These are phyloP conservation scores for Sinopyrophorus schimmeli DNA, from an alignment of 2,888 invertebrate genomes.

Conservation along the genomic window DNA sequence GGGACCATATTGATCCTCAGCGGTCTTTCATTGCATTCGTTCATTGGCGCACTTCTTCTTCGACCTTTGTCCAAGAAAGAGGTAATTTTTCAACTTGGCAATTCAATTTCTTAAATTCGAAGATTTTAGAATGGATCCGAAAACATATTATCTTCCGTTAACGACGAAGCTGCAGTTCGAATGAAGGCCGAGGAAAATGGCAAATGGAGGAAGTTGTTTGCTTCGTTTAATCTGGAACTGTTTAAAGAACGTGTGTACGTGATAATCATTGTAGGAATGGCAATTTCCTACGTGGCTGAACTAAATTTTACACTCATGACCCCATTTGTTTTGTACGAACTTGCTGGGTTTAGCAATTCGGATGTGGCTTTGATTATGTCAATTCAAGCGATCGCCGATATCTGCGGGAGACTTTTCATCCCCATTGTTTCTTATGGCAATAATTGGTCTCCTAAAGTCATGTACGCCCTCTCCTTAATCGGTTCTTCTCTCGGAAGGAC, in stretches of 20 bases:
- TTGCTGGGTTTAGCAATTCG: slow-evolving; percentile 46
- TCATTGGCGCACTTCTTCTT: slow-evolving; percentile 56
- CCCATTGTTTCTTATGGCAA: slow-evolving; percentile 49
- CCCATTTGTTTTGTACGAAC: slow-evolving; percentile 54
- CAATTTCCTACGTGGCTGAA: slow-evolving; percentile 57
- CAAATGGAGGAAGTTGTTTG: slow-evolving; percentile 39
- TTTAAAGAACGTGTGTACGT: slow-evolving; percentile 47
- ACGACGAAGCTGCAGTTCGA: slow-evolving; percentile 44
- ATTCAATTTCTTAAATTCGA: background rate
- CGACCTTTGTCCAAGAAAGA: slow-evolving; percentile 48
- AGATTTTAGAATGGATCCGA: slow-evolving; percentile 29
- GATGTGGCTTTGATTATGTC: slow-evolving; percentile 52
- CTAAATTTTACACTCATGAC: slow-evolving; percentile 56
- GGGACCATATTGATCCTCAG: slow-evolving; percentile 58
- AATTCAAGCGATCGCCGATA: slow-evolving; percentile 52
- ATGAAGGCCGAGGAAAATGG: slow-evolving; percentile 31
- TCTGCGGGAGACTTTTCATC: slow-evolving; percentile 51
- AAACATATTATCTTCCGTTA: slow-evolving; percentile 29
- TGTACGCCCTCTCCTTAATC: slow-evolving; percentile 51
- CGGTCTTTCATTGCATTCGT: slow-evolving; percentile 55
- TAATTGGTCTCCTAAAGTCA: slow-evolving; percentile 48
- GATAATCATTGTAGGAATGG: slow-evolving; percentile 50
- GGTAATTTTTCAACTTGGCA: too few species aligned
- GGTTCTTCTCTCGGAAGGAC: slow-evolving; percentile 51
- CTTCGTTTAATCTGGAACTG: slow-evolving; percentile 48